Percentiles rank a stretch among this genome's conserved stretches.
phyloP scores from a whole-genome alignment of 2,797 vertebrate species.

The Chelon labrosus region DNA sequence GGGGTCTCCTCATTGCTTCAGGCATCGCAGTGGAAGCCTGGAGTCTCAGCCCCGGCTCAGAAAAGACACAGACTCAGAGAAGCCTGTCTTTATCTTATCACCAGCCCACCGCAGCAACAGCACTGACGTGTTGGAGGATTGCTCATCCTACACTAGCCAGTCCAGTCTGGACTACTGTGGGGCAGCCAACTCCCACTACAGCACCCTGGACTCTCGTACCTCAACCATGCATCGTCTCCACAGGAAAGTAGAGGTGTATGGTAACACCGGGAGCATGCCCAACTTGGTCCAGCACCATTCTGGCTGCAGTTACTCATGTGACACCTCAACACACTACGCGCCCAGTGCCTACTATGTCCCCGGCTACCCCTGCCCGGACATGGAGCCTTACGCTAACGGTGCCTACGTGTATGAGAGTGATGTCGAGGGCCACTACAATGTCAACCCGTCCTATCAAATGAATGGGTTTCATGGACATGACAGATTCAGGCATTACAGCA shows the following conservation, averaged over 20 bases:
- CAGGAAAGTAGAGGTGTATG: conserved; percentile 90
- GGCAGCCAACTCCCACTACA: conserved; percentile 82
- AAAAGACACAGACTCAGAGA: conserved; percentile 84
- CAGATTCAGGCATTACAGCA: conserved; percentile 89
- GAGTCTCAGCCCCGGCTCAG: conserved; percentile 91
- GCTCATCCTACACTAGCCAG: conserved; percentile 95
- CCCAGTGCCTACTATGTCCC: conserved; percentile 89
- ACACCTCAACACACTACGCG: conserved; percentile 82
- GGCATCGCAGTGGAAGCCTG: conserved; percentile 94
- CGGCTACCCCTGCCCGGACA: conserved; percentile 86
- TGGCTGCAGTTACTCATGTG: conserved; percentile 84
- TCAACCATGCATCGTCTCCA: conserved; percentile 88
- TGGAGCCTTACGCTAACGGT: conserved; percentile 87
- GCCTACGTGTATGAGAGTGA: conserved; percentile 93
- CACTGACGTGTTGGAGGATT: conserved; percentile 93
- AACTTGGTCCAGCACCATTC: conserved; percentile 91
- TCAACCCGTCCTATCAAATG: conserved; percentile 92
- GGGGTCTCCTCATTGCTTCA: conserved; percentile 86
- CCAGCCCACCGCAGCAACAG: conserved; percentile 93
- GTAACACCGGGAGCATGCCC: conserved; percentile 95
- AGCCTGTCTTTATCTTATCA: conserved; percentile 88
- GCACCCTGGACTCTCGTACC: conserved; percentile 84
- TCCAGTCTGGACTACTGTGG: conserved; percentile 92
- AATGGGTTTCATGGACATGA: conserved; percentile 88
- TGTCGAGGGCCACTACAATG: conserved; percentile 94